phyloP scores from a whole-genome alignment of 2,113 vertebrate species.

The Oplegnathus fasciatus region DNA sequence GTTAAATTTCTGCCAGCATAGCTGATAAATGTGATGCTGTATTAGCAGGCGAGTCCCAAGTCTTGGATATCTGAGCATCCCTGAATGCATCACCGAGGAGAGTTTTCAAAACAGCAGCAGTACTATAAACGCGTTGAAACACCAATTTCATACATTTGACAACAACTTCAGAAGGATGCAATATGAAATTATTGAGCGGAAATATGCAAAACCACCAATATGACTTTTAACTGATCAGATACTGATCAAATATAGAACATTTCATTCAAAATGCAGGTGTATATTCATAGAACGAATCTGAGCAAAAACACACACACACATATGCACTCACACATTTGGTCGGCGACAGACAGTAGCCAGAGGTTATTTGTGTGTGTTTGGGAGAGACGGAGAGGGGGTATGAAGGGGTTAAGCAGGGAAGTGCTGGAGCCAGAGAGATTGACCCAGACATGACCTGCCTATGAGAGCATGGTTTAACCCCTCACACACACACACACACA shows the following conservation, averaged over 20 bases:
- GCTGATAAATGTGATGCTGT: background rate
- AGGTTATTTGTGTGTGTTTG: background rate
- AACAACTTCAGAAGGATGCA: background rate
- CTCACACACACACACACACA: conserved; percentile 45
- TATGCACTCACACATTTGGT: background rate
- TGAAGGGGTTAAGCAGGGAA: conserved; percentile 78
- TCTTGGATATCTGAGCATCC: background rate
- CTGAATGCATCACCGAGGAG: background rate
- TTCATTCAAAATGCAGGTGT: background rate
- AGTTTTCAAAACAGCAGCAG: background rate
- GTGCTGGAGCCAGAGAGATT: conserved; percentile 81
- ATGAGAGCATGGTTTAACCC: conserved; percentile 77
- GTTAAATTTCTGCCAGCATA: background rate
- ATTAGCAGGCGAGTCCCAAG: background rate
- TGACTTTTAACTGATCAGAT: background rate
- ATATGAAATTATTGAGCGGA: background rate
- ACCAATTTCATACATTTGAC: background rate
- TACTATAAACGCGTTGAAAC: background rate
- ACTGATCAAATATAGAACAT: background rate
- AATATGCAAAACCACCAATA: background rate
- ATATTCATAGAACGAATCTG: background rate
- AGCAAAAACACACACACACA: background rate
- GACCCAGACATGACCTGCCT: conserved; percentile 81
- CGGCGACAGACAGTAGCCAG: conserved; percentile 41
- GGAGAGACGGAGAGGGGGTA: conserved; percentile 31